Evolutionary conservation across 2,113 vertebrate species (phyloP).

Genomic region (Coracopsis vasa): DNA sequence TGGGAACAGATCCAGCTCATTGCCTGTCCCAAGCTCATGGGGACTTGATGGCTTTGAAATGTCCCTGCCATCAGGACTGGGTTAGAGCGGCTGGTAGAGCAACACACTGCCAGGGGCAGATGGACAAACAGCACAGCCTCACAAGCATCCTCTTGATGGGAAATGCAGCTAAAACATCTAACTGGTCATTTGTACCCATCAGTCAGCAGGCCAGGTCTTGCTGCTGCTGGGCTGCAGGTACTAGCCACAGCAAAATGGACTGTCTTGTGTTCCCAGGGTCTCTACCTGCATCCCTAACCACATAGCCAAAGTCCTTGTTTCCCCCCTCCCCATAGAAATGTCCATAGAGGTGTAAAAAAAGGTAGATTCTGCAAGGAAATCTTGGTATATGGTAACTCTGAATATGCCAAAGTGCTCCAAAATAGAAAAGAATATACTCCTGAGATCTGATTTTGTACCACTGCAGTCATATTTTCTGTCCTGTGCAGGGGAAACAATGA

Average conservation of each 20-base stretch:
- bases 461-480: conserved; percentile 36
- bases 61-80: not conserved
- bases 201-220: not conserved
- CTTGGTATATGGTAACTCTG: not conserved
- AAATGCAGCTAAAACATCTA: not conserved
- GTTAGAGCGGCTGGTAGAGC: not conserved
- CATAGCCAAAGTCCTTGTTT: not conserved
- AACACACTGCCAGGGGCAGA: rapidly evolving
- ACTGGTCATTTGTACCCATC: not conserved
- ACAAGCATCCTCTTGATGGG: not conserved
- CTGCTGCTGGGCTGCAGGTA: not conserved
- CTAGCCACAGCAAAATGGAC: not conserved
- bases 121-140: not conserved
- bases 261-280: not conserved
- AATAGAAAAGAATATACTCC: not conserved
- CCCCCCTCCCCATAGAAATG: not conserved
- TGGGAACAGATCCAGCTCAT: not conserved
- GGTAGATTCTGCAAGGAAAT: not conserved
- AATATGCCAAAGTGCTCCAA: not conserved
- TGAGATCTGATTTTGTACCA: conserved; percentile 24
- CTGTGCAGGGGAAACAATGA: conserved; percentile 36
- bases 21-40: not conserved
- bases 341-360: not conserved
- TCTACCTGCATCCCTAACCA: not conserved
- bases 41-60: not conserved